phyloP scores from a whole-genome alignment of 1,140 invertebrate genomes.

The Drosophila varians region DNA sequence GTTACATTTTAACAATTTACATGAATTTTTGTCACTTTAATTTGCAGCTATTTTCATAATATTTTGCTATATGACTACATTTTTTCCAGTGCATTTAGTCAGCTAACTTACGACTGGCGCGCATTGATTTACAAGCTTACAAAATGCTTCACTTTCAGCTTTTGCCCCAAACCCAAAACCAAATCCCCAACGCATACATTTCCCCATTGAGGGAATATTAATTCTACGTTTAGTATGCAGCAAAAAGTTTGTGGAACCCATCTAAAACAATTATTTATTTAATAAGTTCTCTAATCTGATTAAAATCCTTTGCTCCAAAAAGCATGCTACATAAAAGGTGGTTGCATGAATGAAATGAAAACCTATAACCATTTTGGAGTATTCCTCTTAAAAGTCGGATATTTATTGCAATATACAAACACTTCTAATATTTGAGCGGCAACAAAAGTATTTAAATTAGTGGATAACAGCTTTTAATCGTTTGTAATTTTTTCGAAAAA shows the following conservation, averaged over 20 bases:
- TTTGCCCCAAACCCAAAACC: conserved; percentile 17
- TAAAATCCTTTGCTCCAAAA: conserved; percentile 1
- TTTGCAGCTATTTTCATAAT: neutral
- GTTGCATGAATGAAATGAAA: too few relatives aligned
- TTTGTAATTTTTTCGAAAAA: neutral
- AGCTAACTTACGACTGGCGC: neutral
- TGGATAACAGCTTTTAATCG: too few relatives aligned
- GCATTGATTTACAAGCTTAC: conserved; percentile 52
- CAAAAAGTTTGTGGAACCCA: conserved; percentile 1
- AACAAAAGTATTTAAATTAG: too few relatives aligned
- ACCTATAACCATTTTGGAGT: too few relatives aligned
- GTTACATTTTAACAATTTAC: too few relatives aligned
- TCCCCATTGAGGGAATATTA: conserved; percentile 21
- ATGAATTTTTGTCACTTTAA: neutral
- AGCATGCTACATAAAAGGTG: conserved; percentile 7
- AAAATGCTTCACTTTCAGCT: conserved; percentile 41
- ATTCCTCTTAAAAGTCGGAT: too few relatives aligned
- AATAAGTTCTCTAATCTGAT: conserved; percentile 10
- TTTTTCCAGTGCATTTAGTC: neutral
- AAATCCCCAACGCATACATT: neutral
- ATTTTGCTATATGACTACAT: neutral
- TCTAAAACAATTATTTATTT: conserved; percentile 22
- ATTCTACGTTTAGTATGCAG: conserved; percentile 35
- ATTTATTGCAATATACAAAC: too few relatives aligned
- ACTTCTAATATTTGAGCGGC: too few relatives aligned